Evolutionary conservation across 2,113 vertebrate species (phyloP).

Genomic region (Malaclemys terrapin): DNA sequence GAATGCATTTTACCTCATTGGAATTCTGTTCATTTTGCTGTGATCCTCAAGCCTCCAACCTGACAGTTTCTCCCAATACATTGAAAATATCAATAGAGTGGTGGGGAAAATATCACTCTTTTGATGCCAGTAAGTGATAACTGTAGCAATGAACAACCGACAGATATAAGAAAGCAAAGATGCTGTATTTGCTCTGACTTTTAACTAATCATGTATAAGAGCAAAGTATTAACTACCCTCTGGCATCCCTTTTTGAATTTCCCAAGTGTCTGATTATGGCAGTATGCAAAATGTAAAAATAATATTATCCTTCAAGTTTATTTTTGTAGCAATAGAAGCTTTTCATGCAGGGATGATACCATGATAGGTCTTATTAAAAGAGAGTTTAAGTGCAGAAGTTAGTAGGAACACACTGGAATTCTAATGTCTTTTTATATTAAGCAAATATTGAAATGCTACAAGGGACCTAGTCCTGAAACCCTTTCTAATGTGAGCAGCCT

Average conservation of each 20-base stretch:
- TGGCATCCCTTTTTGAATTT: background rate
- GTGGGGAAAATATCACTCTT: background rate
- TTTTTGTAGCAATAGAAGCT: background rate
- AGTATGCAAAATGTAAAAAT: background rate
- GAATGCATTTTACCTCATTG: background rate
- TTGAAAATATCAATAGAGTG: background rate
- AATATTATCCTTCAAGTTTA: background rate
- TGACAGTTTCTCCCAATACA: background rate
- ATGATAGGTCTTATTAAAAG: background rate
- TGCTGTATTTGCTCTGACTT: background rate
- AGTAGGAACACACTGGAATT: background rate
- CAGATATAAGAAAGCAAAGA: background rate
- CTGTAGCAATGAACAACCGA: background rate
- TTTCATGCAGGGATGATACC: background rate
- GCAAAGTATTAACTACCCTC: background rate
- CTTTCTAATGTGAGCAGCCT: background rate
- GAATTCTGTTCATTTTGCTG: background rate
- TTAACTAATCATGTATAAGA: background rate
- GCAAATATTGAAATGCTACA: rapidly evolving
- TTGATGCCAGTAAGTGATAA: background rate
- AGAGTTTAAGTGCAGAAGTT: background rate
- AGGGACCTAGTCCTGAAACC: rapidly evolving
- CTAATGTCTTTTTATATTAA: background rate
- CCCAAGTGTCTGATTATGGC: background rate
- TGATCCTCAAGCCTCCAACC: background rate